Conservation (phyloP, 2,888 invertebrate genomes). For the Oligia fasciuncula region DNA sequence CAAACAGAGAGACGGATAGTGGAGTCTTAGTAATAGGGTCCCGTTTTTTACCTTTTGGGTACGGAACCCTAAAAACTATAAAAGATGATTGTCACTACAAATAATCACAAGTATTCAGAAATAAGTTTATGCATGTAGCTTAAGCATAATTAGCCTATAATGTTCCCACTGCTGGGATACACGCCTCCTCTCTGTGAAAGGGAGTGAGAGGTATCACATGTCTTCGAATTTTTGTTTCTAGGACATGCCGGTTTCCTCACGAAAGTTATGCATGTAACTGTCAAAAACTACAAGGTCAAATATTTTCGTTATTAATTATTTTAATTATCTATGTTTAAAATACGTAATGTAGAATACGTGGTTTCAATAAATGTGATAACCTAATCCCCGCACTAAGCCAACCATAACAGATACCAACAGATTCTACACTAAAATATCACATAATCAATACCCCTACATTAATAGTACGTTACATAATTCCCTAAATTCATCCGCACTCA, state of each 20-base stretch:
- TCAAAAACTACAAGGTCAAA: too few relatives aligned
- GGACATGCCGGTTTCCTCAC: neutral
- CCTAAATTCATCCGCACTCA: conserved; percentile 40
- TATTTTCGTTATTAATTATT: too few relatives aligned
- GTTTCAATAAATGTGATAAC: too few relatives aligned
- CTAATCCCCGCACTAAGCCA: too few relatives aligned
- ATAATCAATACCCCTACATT: neutral
- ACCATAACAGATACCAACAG: neutral
- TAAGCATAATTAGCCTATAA: neutral
- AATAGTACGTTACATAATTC: conserved; percentile 35
- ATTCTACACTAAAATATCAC: neutral
- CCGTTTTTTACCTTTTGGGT: too few relatives aligned
- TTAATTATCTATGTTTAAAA: too few relatives aligned
- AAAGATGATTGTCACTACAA: neutral
- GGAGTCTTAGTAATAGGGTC: too few relatives aligned
- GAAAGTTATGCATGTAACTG: too few relatives aligned
- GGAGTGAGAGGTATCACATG: neutral
- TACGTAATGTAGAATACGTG: too few relatives aligned
- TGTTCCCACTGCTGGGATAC: neutral
- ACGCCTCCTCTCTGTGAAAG: neutral
- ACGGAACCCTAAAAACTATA: neutral
- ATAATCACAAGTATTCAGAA: neutral
- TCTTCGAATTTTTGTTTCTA: neutral
- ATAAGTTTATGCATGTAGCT: too few relatives aligned
- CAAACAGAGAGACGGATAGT: too few relatives aligned